Conservation (phyloP, 1,140 invertebrate species). For the Pachyrhynchus sulphureomaculatus region DNA sequence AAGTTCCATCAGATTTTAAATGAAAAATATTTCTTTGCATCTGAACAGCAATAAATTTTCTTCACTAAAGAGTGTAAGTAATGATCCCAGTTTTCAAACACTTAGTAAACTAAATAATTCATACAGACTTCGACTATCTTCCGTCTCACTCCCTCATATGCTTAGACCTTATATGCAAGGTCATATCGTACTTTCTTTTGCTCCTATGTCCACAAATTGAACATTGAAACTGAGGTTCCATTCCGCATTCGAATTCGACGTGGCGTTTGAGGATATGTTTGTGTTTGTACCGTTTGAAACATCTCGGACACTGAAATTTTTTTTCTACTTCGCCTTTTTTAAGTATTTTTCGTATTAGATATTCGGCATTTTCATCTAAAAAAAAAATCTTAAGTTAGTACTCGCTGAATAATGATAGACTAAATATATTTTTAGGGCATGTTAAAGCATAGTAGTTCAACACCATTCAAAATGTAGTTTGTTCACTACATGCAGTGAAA, state of each 20-base stretch:
- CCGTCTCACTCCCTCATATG: constrained; percentile 17
- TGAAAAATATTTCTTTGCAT: too few species aligned
- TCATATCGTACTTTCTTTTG: constrained; percentile 38
- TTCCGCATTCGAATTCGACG: constrained; percentile 65
- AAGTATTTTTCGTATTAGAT: constrained; percentile 10
- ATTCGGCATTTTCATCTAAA: constrained; percentile 14
- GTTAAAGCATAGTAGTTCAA: too few species aligned
- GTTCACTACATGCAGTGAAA: too few species aligned
- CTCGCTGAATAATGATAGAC: background rate
- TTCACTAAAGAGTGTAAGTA: too few species aligned
- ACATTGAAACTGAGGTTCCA: constrained; percentile 55
- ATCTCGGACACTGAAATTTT: constrained; percentile 57
- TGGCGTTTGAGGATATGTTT: constrained; percentile 61
- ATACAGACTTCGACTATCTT: too few species aligned
- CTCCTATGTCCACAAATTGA: constrained; percentile 44
- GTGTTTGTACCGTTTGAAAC: constrained; percentile 66
- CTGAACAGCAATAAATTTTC: too few species aligned
- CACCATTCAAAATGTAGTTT: too few species aligned
- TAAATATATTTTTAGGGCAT: too few species aligned
- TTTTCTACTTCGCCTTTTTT: background rate
- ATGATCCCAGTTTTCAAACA: too few species aligned
- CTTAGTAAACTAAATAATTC: too few species aligned
- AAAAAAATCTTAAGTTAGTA: background rate
- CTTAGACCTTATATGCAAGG: constrained; percentile 33
- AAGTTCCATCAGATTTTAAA: too few species aligned